Conservation (phyloP, 2,888 invertebrate genomes). For the Zeuzera pyrina region DNA sequence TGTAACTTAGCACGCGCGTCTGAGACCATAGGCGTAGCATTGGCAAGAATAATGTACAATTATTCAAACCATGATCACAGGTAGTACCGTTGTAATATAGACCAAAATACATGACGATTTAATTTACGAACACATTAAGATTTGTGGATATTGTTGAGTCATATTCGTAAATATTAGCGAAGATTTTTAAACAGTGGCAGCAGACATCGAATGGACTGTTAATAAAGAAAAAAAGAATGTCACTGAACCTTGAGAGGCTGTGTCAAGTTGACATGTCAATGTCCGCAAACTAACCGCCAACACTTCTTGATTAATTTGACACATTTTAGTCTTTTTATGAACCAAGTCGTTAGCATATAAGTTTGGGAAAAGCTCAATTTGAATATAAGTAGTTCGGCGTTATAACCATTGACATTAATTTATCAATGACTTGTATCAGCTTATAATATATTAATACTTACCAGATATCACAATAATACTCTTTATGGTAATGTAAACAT, state of each 20-base stretch:
- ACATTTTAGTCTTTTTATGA: conserved; percentile 4
- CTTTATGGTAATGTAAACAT: no score
- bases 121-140: no score
- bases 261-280: conserved; percentile 35
- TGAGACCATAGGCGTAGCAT: no score
- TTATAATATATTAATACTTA: no score
- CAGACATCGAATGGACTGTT: conserved; percentile 6
- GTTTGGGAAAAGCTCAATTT: conserved; percentile 17
- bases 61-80: no score
- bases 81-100: no score
- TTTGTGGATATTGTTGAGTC: conserved; percentile 13
- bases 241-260: conserved; percentile 17
- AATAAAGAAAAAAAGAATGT: conserved; percentile 6
- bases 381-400: conserved; percentile 12
- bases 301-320: conserved; percentile 29
- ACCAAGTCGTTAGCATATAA: conserved; percentile 18
- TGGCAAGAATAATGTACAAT: no score
- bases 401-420: conserved; percentile 17
- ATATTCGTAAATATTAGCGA: conserved; percentile 8
- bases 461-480: no score
- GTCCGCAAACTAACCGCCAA: conserved; percentile 25
- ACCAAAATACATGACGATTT: no score
- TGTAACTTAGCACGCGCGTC: no score
- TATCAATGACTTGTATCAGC: conserved; percentile 11
- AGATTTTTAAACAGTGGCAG: conserved; percentile 8